Base-by-base conservation (phyloP, 2,888 invertebrate species). In the Drosophila sordidula region DNA sequence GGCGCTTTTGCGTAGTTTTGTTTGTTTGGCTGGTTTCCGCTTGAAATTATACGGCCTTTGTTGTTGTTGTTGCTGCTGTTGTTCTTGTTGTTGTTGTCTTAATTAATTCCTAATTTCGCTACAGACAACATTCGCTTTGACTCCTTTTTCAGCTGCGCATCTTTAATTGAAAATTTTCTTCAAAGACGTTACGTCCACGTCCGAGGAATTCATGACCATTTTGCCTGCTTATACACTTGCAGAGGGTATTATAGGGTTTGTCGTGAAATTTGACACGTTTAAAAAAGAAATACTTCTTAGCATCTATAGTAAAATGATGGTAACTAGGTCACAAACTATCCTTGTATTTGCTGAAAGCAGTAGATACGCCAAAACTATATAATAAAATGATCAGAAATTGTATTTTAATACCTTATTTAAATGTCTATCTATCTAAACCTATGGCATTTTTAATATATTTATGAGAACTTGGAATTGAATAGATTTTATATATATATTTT, bases 91-190 rank as follows among this genome's bases (percentile, higher is more conserved):
- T 69, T 85, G 71, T 82, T 84, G 80, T 78, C 85, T 84, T 85
- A 85, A 85, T 85, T 85, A 85, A 85, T 85, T 85, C 85, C 87
- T 85, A 87, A 85, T 85, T 85, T 87, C 65, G 70, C 58, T 70
- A 42, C 54, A 66, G 68, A 72, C 70, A 77, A 63, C 67, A 70
- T 74, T 83, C 70, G 72, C 78, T 83, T 76, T 71, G 83, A 83
- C 86, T 83, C 83, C 86, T 80, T 86, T 79, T 69, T 55, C 49
- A 58, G 73, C 32, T 50, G 29, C 64, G 74, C 77, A 74, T 69
- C 82, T 84, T 81, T 87, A 87, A 87, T 84, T 85, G 85, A 84
- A 87, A 85, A 85, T 81, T 84, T 78, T 78, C 80, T 73, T 76
- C 84, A 80, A 80, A 76, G 76, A 69, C 52, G 56, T 49, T 58